A percentile compares a stretch with the other conserved stretches of the same genome.
These are phyloP conservation scores for Hippocampus barbouri DNA, from an alignment of 2,113 vertebrate genomes.

Conservation along the genomic window DNA sequence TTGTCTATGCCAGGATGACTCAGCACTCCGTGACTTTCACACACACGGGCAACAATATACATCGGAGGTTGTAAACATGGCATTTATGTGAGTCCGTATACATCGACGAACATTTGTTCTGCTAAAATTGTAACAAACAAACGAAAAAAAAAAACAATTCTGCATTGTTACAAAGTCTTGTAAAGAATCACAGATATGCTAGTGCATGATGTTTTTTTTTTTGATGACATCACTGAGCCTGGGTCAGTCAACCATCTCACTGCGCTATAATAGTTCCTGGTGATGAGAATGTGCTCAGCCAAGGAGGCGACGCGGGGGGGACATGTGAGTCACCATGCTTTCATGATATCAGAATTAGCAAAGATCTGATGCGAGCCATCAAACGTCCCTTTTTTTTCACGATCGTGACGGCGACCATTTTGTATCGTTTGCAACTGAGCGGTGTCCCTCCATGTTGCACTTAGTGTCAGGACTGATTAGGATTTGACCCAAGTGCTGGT, in stretches of 20 bases:
- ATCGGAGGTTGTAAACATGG: too few species aligned
- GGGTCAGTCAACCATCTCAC: conserved; percentile 30
- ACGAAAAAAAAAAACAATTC: conserved; percentile 8
- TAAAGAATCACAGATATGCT: conserved; percentile 33
- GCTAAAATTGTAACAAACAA: conserved; percentile 12
- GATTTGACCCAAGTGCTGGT: too few species aligned
- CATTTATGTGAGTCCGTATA: too few species aligned
- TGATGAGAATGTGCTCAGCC: conserved; percentile 35
- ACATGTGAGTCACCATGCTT: conserved; percentile 36
- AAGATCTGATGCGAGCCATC: neutral
- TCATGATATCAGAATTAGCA: conserved; percentile 13
- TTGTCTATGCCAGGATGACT: neutral
- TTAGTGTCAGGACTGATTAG: too few species aligned
- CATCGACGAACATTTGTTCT: too few species aligned
- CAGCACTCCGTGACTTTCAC: neutral
- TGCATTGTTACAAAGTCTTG: conserved; percentile 28
- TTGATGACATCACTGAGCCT: conserved; percentile 41
- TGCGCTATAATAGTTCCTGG: conserved; percentile 18
- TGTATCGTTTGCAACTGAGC: too few species aligned
- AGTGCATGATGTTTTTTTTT: conserved; percentile 4
- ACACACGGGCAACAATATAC: neutral
- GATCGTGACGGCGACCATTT: too few species aligned
- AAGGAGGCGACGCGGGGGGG: conserved; percentile 15
- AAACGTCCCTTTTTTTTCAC: too few species aligned
- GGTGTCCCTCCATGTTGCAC: too few species aligned